Percentiles rank a stretch among this genome's conserved stretches.
Evolutionary conservation across 2,797 vertebrate genomes (phyloP).

Genomic region (Tamandua tetradactyla): DNA sequence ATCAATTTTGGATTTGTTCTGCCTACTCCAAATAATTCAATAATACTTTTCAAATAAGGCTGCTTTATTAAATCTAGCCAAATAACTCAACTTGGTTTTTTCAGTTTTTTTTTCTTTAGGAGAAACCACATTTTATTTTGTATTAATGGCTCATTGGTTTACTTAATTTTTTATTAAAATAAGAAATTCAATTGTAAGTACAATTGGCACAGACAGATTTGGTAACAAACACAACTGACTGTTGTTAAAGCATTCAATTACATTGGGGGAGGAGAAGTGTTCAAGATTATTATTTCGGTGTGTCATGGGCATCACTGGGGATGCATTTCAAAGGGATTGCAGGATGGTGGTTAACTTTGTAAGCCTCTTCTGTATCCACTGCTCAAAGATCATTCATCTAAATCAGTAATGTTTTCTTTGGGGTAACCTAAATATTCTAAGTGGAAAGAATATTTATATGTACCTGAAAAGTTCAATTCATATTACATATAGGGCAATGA

Average conservation of each 20-base stretch:
- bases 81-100: not conserved
- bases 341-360: not conserved
- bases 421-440: not conserved
- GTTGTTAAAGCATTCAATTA: not conserved
- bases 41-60: not conserved
- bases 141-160: not conserved
- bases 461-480: not conserved
- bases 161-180: conserved; percentile 49
- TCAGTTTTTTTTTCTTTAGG: no score
- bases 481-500: not conserved
- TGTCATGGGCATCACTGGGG: fast-evolving
- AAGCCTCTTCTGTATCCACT: not conserved
- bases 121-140: conserved; percentile 47
- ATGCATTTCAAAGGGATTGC: not conserved
- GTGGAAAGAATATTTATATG: not conserved
- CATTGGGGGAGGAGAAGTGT: not conserved
- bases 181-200: conserved; percentile 10
- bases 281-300: fast-evolving
- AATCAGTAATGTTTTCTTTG: not conserved
- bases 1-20: not conserved
- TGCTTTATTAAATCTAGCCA: conserved; percentile 41
- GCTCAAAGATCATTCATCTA: not conserved
- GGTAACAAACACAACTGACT: not conserved
- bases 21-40: not conserved
- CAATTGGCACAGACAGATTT: not conserved